Base-by-base conservation (phyloP, 2,888 invertebrate species). In the Eumacrocentrus americanus region DNA sequence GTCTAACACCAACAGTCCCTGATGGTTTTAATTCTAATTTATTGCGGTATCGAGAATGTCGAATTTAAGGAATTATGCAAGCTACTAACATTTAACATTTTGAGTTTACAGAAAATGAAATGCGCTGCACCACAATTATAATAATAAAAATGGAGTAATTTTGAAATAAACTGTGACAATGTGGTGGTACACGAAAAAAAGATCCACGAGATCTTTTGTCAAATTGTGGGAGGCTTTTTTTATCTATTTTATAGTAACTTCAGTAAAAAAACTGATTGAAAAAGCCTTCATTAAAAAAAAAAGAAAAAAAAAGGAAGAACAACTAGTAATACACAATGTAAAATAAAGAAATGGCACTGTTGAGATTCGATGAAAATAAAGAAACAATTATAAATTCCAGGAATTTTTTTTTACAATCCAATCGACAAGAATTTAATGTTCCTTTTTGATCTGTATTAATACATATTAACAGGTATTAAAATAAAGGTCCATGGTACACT, bases 171-270 rank as follows among this genome's bases (percentile, higher is more conserved):
- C 52, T 71, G 70, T 72, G 74, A 74, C 74, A 74, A 75, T 75
- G 74, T 74, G 70, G 67, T 66, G 38, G n/a, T n/a, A 72, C 70
- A 72, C 72, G 67, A 50, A 57, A 40, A 66, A 64, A 60, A 72
- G 68, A 71, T 72, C 72, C 72, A 70, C 71, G 69, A 72, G 65
- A 72, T 73, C 74, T 74, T 74, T 75, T 74, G 72, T 73, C 73
- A 74, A 70, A 35, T 29, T 29, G 29, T 6, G 29, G 18, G 68
- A 73, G 70, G 69, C 73, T 73, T 74, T 74, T 75, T 74, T 74
- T 72, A 75, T 68, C 72, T 75, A 75, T 74, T 74, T 73, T 73
- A 73, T 74, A 75, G 71, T 71, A 74, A 72, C 70, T 73, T 69
- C 74, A 71, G 74, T 73, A 72, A 22, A 29, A 14, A 55, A 40